phyloP scores from a whole-genome alignment of 1,140 invertebrate species.

The Globodera ellingtonae region DNA sequence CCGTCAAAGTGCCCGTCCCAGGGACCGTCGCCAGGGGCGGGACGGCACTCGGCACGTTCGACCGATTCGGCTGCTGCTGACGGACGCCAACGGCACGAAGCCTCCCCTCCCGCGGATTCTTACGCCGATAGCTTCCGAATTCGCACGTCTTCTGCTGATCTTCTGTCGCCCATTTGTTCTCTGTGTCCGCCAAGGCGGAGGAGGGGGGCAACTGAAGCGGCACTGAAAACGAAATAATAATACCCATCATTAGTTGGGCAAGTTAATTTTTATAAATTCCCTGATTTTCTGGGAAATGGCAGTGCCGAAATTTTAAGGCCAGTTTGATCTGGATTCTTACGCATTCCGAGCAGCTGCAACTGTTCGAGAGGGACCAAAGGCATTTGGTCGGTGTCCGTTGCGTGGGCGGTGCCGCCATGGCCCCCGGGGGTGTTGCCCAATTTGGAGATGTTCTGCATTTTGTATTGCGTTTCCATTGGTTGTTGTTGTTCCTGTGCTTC shows the following conservation, averaged over 20 bases:
- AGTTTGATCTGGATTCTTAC: no score
- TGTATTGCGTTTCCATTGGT: neutral
- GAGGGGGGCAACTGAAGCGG: no score
- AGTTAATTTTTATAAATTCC: no score
- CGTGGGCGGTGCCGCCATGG: neutral
- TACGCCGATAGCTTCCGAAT: neutral
- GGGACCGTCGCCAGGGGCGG: slow-evolving; percentile 12
- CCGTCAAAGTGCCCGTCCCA: slow-evolving; percentile 17
- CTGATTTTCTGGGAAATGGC: no score
- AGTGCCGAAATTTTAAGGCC: no score
- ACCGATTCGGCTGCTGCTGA: neutral
- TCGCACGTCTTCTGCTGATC: neutral
- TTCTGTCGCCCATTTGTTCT: neutral
- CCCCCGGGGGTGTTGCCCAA: neutral
- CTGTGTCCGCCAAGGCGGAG: neutral
- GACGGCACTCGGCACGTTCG: neutral
- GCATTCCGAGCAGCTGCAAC: no score
- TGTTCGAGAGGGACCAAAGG: neutral
- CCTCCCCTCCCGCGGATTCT: slow-evolving; percentile 3
- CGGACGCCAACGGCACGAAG: neutral
- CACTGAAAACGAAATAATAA: neutral
- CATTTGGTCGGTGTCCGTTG: neutral
- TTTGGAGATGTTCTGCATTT: no score
- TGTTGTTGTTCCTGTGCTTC: neutral
- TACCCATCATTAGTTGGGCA: no score